Conservation (phyloP, 2,888 invertebrate genomes). For the Drosophila neoperkinsi region DNA sequence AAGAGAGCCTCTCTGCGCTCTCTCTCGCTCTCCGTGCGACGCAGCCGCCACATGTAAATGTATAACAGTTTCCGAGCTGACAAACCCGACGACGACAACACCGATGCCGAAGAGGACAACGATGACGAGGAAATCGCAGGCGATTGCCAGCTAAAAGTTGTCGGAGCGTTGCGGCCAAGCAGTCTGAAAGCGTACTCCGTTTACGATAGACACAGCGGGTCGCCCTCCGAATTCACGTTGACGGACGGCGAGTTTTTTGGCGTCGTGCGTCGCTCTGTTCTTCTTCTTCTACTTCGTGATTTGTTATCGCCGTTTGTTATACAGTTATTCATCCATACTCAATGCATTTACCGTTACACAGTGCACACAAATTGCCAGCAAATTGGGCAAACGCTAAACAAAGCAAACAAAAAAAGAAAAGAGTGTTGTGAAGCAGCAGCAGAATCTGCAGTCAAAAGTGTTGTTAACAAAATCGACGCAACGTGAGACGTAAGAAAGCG, state of each 20-base stretch:
- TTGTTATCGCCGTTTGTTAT: not conserved
- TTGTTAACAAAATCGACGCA: not conserved
- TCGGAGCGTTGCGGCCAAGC: slow-evolving; percentile 74
- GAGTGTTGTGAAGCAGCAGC: slow-evolving; percentile 19
- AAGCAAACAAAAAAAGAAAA: slow-evolving; percentile 12
- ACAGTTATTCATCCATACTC: not conserved
- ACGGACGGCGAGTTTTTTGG: slow-evolving; percentile 51
- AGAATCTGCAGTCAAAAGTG: slow-evolving; percentile 9
- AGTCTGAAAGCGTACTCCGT: slow-evolving; percentile 78
- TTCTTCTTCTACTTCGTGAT: not conserved
- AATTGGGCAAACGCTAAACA: slow-evolving; percentile 16
- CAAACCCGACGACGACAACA: slow-evolving; percentile 21
- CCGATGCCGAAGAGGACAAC: slow-evolving; percentile 6
- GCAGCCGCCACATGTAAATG: slow-evolving; percentile 18
- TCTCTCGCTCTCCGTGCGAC: slow-evolving; percentile 15
- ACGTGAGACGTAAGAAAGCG: not conserved
- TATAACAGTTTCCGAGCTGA: slow-evolving; percentile 59
- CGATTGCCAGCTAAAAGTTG: slow-evolving; percentile 62
- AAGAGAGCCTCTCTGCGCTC: slow-evolving; percentile 6
- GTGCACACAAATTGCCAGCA: slow-evolving; percentile 5
- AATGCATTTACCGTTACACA: slow-evolving; percentile 3
- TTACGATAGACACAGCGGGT: slow-evolving; percentile 71
- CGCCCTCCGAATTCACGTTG: slow-evolving; percentile 24
- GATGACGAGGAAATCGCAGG: slow-evolving; percentile 12
- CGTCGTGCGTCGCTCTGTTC: slow-evolving; percentile 52